Evolutionary conservation across 2,888 invertebrate genomes (phyloP), one percentile per base, ranked within the genome.

Genomic region (Phaonia tiefii): DNA sequence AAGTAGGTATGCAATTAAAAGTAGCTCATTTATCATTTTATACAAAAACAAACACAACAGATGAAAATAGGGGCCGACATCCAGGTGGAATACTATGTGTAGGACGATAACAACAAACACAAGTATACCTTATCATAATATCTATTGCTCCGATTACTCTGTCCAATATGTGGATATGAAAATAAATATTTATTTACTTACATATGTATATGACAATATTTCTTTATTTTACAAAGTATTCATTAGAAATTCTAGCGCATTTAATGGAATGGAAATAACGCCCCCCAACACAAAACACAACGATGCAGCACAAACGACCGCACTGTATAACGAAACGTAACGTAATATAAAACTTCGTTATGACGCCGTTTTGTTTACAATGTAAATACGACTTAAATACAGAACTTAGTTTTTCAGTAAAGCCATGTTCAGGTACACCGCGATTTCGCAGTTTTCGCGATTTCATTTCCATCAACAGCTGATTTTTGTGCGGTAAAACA

Each of bases 1-100:
- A 31, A 31, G 31, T 31, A 31, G 31, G 25, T 25, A 54, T 1
- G 13, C 42, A 26, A 63, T 42, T 63, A 63, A 11, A 42, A 17
- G 22, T 11, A 42, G 22, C 63, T 63, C 20, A 63, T 63, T 63
- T 63, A 63, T 63, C 22, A 63, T 63, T 60, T 60, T 42, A 37
- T 22, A 22, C 10, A 42, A 39, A 60, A 60, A 37, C 8, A 39
- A 20, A 60, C n/a, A 60, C 1, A 31, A 49, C 49, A 15, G 5
- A n/a, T 15, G 15, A 4, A 15, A 49, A 49, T 49, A 15, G 7
- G 17, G 15, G 15, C 5, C 1, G 17, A 49, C 49, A 49, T 7
- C 7, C 31, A 3, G 8, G 3, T 31, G 31, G 31, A 31, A 3
- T 49, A 49, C n/a, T 49, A n/a, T 20, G 60, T 39, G 37, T 60